Evolutionary conservation across 2,888 invertebrate genomes (phyloP).

Genomic region (Leucophora obtusa): DNA sequence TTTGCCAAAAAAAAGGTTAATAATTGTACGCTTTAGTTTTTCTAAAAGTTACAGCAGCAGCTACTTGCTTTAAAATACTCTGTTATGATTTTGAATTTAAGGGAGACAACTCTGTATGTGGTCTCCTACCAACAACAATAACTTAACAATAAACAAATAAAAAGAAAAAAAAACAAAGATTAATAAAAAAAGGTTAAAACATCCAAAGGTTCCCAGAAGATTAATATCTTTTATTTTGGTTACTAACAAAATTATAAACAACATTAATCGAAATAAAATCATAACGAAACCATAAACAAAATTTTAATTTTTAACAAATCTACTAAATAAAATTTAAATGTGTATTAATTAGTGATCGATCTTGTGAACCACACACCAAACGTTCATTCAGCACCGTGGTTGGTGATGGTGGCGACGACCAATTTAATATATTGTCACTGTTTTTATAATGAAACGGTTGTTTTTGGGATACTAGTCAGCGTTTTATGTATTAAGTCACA

Average conservation of each 20-base stretch:
- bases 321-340: conserved; percentile 65
- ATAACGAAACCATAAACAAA: conserved; percentile 53
- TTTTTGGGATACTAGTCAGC: background rate
- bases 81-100: conserved; percentile 21
- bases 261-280: conserved; percentile 46
- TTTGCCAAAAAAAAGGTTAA: conserved; percentile 55
- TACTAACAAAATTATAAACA: conserved; percentile 17
- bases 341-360: conserved; percentile 72
- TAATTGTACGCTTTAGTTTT: conserved; percentile 50
- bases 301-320: conserved; percentile 23
- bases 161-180: conserved; percentile 49
- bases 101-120: conserved; percentile 62
- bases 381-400: conserved; percentile 16
- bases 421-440: conserved; percentile 77
- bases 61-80: conserved; percentile 54
- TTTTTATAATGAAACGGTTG: conserved; percentile 72
- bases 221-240: conserved; percentile 71
- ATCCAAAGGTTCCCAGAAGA: conserved; percentile 71
- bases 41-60: conserved; percentile 55
- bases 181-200: conserved; percentile 49
- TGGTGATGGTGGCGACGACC: conserved; percentile 66
- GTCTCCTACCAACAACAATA: conserved; percentile 35
- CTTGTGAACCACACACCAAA: conserved; percentile 50
- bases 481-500: conserved; percentile 55
- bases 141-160: conserved; percentile 21